These are phyloP conservation scores for Agrypnus murinus DNA, from an alignment of 2,888 invertebrate genomes.

Conservation along the genomic window DNA sequence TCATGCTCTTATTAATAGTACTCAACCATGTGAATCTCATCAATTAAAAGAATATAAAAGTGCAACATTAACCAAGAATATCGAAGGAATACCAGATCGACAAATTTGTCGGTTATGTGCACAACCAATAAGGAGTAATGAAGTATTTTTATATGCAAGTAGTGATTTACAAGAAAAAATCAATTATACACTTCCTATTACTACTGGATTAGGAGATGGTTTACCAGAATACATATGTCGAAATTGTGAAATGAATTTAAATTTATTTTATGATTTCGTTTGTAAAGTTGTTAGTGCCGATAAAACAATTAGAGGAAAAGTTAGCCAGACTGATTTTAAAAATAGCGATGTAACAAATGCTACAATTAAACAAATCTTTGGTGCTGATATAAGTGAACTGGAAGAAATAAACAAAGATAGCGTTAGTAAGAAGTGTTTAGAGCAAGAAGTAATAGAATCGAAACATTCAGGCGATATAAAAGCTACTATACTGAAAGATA, in stretches of 20 bases:
- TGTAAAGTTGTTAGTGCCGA: slow-evolving; percentile 23
- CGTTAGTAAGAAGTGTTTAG: neutral
- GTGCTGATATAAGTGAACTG: neutral
- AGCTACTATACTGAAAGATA: neutral
- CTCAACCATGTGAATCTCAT: neutral
- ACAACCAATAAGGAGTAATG: neutral
- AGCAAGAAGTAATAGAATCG: neutral
- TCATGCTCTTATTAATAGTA: neutral
- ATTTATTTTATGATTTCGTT: slow-evolving; percentile 21
- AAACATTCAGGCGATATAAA: neutral
- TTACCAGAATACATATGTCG: slow-evolving; percentile 35
- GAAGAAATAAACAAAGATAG: neutral
- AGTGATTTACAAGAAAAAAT: slow-evolving; percentile 18
- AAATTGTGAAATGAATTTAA: slow-evolving; percentile 28
- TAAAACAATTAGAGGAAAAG: slow-evolving; percentile 9
- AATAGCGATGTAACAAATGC: neutral
- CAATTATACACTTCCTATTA: slow-evolving; percentile 18
- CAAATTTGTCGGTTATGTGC: slow-evolving; percentile 32
- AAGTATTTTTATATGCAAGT: slow-evolving; percentile 7
- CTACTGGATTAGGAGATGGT: slow-evolving; percentile 35
- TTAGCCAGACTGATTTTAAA: neutral
- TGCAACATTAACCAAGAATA: neutral
- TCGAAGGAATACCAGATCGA: neutral
- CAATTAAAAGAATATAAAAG: neutral
- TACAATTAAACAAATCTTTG: neutral